A percentile compares a stretch with the other conserved stretches of the same genome.
Conservation (phyloP, 2,888 invertebrate genomes). For the Yponomeuta plumbellus region DNA sequence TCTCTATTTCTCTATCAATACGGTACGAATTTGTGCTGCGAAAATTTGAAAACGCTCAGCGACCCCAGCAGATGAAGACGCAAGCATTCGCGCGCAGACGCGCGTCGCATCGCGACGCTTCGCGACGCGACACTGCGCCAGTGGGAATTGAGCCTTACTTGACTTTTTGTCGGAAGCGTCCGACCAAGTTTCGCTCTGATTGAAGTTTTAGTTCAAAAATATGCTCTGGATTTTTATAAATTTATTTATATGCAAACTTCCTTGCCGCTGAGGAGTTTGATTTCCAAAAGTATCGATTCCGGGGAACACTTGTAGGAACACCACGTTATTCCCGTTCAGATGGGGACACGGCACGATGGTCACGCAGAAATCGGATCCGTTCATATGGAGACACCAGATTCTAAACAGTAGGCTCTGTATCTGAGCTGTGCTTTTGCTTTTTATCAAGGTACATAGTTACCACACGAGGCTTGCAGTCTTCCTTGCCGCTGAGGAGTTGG, state of each 20-base stretch:
- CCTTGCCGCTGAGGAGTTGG: conserved; percentile 72
- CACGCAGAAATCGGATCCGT: conserved; percentile 97
- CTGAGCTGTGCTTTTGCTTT: background rate
- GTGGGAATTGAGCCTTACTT: no score
- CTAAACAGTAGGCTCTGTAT: background rate
- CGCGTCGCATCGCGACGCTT: no score
- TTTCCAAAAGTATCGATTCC: conserved; percentile 84
- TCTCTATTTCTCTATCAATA: no score
- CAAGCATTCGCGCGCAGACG: no score
- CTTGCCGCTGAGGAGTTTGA: conserved; percentile 76
- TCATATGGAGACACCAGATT: conserved; percentile 82
- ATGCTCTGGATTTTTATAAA: no score
- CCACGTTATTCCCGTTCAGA: conserved; percentile 89
- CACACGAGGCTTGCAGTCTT: conserved; percentile 77
- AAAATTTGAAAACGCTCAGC: no score
- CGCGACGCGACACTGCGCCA: no score
- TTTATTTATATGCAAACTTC: conserved; percentile 77
- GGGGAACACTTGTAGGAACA: conserved; percentile 86
- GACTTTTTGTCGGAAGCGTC: no score
- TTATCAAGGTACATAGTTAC: conserved; percentile 51
- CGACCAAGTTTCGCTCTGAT: no score
- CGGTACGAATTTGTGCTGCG: no score
- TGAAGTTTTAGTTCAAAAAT: no score
- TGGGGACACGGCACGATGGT: conserved; percentile 85
- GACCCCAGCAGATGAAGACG: no score